phyloP scores from a whole-genome alignment of 2,888 invertebrate genomes.

The Aphodius granarius region DNA sequence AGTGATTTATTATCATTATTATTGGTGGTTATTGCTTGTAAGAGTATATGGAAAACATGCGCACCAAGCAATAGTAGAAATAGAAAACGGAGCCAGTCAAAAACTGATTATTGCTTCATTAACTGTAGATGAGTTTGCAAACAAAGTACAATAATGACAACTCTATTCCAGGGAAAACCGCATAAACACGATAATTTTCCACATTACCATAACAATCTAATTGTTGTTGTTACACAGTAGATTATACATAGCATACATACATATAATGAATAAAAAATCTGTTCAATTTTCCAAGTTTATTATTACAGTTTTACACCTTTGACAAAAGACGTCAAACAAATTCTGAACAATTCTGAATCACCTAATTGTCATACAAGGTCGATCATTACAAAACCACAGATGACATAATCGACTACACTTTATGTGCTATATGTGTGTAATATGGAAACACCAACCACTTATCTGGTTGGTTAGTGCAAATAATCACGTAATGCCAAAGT shows the following conservation, averaged over 20 bases:
- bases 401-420: background rate
- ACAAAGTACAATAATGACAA: background rate
- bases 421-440: no score
- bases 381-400: background rate
- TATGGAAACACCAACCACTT: background rate
- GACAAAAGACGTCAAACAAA: no score
- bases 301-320: background rate
- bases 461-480: background rate
- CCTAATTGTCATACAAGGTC: background rate
- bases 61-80: no score
- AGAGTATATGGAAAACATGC: no score
- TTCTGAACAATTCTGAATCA: no score
- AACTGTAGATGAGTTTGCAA: background rate
- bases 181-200: background rate
- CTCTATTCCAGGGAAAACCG: background rate
- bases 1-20: no score
- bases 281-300: background rate
- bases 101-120: background rate
- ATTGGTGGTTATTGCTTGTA: no score
- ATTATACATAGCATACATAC: no score
- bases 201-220: background rate
- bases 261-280: background rate
- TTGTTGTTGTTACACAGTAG: no score
- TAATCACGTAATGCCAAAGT: background rate
- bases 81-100: background rate